Percentiles rank a stretch among this genome's conserved stretches.
Conservation (phyloP, 2,113 vertebrate genomes). For the Anseranas semipalmata region DNA sequence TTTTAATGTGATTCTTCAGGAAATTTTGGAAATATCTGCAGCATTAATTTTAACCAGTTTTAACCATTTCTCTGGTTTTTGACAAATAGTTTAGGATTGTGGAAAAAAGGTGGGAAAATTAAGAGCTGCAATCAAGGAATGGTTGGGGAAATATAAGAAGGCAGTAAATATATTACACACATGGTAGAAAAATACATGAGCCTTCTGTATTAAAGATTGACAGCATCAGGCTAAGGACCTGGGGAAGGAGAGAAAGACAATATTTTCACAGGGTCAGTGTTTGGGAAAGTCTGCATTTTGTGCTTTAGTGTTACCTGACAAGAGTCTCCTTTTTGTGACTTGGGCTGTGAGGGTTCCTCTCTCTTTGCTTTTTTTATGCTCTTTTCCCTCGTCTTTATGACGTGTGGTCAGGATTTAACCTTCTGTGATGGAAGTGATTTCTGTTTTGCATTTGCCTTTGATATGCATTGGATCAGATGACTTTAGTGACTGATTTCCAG, state of each 20-base stretch:
- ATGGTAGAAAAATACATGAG: neutral
- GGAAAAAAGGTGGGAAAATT: neutral
- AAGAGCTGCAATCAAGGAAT: neutral
- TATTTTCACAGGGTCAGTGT: neutral
- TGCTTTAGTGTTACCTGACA: neutral
- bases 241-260: neutral
- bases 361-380: neutral
- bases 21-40: neutral
- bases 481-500: neutral
- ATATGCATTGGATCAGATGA: neutral
- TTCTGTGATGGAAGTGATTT: rapidly evolving
- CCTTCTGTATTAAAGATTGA: neutral
- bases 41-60: neutral
- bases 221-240: neutral
- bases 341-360: neutral
- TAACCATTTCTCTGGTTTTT: neutral
- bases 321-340: neutral
- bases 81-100: neutral
- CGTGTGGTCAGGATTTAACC: neutral
- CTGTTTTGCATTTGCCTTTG: neutral
- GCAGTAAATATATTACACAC: neutral
- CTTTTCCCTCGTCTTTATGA: neutral
- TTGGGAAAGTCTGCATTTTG: neutral
- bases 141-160: neutral
- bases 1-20: neutral